Percentiles rank a stretch among this genome's conserved stretches.
These are phyloP conservation scores for Picathartes gymnocephalus DNA, from an alignment of 2,113 vertebrate species.

Conservation along the genomic window DNA sequence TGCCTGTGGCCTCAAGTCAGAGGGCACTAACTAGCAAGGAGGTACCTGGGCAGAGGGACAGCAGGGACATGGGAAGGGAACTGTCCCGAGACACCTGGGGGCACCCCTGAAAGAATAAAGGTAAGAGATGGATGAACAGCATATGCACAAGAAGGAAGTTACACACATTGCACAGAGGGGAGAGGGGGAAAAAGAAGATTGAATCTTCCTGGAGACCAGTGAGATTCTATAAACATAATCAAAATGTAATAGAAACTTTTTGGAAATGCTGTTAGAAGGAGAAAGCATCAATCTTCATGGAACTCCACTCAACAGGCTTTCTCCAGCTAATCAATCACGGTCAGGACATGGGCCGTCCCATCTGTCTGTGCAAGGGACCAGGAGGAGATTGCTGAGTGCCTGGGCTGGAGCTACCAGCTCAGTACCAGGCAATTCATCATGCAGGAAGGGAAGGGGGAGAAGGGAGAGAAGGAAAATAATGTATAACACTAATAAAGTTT, in stretches of 20 bases:
- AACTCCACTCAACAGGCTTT: conserved; percentile 85
- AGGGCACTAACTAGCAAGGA: neutral
- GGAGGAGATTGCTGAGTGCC: conserved; percentile 74
- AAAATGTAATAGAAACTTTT: conserved; percentile 88
- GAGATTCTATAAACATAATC: conserved; percentile 86
- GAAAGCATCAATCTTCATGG: conserved; percentile 87
- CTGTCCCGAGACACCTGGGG: neutral
- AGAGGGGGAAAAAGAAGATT: conserved; percentile 68
- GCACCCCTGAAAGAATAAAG: neutral
- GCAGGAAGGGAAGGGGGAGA: conserved; percentile 46
- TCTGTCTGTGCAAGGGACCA: conserved; percentile 80
- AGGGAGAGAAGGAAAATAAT: conserved; percentile 73
- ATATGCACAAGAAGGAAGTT: conserved; percentile 45
- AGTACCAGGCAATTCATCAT: conserved; percentile 80
- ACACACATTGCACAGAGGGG: conserved; percentile 60
- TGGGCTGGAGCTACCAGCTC: conserved; percentile 77
- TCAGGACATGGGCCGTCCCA: conserved; percentile 81
- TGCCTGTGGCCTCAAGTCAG: neutral
- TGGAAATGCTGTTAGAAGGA: conserved; percentile 86
- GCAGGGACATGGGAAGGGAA: neutral
- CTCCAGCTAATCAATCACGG: conserved; percentile 83
- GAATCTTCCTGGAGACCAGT: conserved; percentile 78
- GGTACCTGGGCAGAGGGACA: neutral
- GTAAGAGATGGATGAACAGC: conserved; percentile 41
- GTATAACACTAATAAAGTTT: conserved; percentile 79